phyloP scores from a whole-genome alignment of 2,797 vertebrate species.

The Malacoraja senta region DNA sequence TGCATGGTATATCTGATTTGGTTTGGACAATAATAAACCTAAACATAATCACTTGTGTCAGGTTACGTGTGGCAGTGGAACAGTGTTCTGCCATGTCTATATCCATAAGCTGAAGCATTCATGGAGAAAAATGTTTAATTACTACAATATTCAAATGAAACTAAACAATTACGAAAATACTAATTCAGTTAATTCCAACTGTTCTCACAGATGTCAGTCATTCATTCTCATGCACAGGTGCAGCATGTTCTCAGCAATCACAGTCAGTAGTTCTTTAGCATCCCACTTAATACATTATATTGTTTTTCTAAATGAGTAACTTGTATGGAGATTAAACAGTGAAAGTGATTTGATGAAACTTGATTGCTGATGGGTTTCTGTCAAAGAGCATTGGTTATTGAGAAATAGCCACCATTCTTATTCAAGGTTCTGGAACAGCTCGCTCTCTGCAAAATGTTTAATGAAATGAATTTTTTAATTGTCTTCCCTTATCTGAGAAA shows the following conservation, averaged over 20 bases:
- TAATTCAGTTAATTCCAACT: not conserved
- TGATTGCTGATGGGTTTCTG: not conserved
- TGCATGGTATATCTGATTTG: too few relatives aligned
- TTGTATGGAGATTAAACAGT: not conserved
- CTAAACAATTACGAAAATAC: not conserved
- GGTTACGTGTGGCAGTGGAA: not conserved
- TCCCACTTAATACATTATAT: not conserved
- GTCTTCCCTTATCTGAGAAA: not conserved
- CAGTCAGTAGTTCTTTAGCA: not conserved
- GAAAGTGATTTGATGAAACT: not conserved
- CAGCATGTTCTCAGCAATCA: slow-evolving; percentile 5
- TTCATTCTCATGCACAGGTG: not conserved
- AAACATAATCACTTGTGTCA: not conserved
- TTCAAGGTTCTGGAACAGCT: not conserved
- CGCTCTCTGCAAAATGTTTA: not conserved
- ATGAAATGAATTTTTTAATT: not conserved
- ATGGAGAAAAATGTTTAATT: not conserved
- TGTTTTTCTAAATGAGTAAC: slow-evolving; percentile 22
- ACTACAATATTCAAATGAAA: not conserved
- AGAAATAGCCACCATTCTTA: not conserved
- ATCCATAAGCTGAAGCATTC: not conserved
- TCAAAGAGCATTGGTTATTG: not conserved
- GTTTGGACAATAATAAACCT: too few relatives aligned
- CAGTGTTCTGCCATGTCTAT: not conserved
- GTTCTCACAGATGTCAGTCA: slow-evolving; percentile 2